phyloP scores from a whole-genome alignment of 2,888 invertebrate species.

The Tridacna crocea region DNA sequence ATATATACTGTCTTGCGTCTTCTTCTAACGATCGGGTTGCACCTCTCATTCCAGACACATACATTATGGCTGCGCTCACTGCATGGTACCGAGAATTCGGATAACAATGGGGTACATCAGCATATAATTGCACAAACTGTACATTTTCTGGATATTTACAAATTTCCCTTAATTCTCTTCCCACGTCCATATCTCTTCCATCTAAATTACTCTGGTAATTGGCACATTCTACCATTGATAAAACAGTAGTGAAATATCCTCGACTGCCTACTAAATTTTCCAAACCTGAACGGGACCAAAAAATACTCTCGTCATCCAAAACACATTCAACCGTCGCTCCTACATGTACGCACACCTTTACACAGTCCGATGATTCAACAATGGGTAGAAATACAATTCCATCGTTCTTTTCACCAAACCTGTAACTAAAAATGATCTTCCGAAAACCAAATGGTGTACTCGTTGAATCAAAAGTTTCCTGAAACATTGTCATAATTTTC shows the following conservation, averaged over 20 bases:
- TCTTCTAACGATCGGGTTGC: conserved; percentile 27
- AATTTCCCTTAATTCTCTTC: conserved; percentile 20
- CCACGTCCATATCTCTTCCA: conserved; percentile 37
- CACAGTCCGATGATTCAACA: background rate
- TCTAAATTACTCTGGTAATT: conserved; percentile 45
- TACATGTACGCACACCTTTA: conserved; percentile 19
- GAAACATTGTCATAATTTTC: no score
- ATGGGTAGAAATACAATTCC: conserved; percentile 22
- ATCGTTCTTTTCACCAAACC: conserved; percentile 47
- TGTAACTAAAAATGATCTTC: conserved; percentile 42
- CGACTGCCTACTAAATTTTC: conserved; percentile 22
- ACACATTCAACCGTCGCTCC: conserved; percentile 33
- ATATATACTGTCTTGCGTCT: conserved; percentile 39
- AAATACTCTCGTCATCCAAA: conserved; percentile 31
- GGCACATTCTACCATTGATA: conserved; percentile 40
- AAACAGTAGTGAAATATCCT: conserved; percentile 33
- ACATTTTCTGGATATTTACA: conserved; percentile 26
- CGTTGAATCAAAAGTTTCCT: conserved; percentile 31
- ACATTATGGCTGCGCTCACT: conserved; percentile 44
- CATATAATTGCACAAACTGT: conserved; percentile 50
- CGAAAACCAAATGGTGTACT: conserved; percentile 2
- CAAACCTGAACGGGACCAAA: conserved; percentile 43
- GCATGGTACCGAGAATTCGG: conserved; percentile 43
- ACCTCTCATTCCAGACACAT: conserved; percentile 28
- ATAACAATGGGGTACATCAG: conserved; percentile 41